Base-by-base conservation (phyloP, 2,888 invertebrate genomes). In the Lymantria dispar region DNA sequence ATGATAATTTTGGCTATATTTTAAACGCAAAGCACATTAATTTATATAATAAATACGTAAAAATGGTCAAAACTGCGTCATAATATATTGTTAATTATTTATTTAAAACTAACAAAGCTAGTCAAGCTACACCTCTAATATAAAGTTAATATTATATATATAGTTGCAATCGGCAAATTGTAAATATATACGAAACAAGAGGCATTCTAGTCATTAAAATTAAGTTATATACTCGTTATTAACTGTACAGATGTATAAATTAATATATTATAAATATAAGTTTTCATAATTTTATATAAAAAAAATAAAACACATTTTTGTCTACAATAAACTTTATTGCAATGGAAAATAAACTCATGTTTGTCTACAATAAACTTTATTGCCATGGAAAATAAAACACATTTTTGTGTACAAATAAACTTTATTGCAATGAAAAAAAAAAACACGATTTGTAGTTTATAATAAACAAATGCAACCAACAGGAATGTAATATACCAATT, bases 401-500 rank as follows among this genome's bases (percentile, higher is more conserved):
- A 52, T 54, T 74, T 76, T 79, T 85, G 71, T 83, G 80, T 66
- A 80, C 70, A 75, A 80, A n/a, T 75, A 79, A 76, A 78, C 52
- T 85, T 87, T 86, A 85, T 83, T 86, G 68, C 69, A 77, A 72
- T 56, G 30, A 64, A 77, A 72, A 77, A 64, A 77, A 72, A 76
- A 71, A 74, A 70, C 69, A 72, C 62, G 59, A 74, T 70, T 72
- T 70, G 75, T 72, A 76, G 70, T 79, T 72, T 69, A 59, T 62
- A 69, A 64, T 47, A 64, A 63, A 72, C 68, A 61, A 72, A 80
- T 72, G 78, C 77, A 76, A 74, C 64, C 72, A 78, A 83, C 75
- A 76, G 87, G 87, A 88, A 88, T 87, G 87, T 86, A 85, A 74
- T 70, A 74, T 75, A 83, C 79, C 76, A 79, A 88, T 82, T 81